Conservation (phyloP, 2,797 vertebrate genomes). For the Pseudocheirus occidentalis region DNA sequence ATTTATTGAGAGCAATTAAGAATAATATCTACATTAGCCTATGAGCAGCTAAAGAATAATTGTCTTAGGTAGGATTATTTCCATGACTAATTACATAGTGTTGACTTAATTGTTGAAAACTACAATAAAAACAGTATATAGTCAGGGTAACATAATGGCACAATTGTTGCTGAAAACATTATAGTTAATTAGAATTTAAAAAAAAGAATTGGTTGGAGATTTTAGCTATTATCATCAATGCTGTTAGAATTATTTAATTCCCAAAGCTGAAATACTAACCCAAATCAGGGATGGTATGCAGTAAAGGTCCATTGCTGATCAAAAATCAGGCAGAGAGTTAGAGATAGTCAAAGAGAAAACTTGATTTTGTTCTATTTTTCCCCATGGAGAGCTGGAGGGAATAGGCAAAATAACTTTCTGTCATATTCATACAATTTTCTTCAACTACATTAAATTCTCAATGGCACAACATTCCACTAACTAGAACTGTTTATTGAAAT, state of each 20-base stretch:
- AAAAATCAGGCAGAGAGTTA: not conserved
- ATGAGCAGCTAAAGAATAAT: conserved; percentile 59
- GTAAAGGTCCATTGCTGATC: conserved; percentile 12
- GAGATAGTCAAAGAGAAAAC: not conserved
- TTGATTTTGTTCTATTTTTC: not conserved
- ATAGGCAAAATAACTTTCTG: not conserved
- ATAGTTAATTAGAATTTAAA: not conserved
- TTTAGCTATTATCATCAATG: not conserved
- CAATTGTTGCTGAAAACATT: not conserved
- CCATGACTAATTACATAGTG: conserved; percentile 53
- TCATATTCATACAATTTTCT: not conserved
- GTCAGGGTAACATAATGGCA: conserved; percentile 21
- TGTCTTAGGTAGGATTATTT: conserved; percentile 65
- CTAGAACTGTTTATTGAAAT: not conserved
- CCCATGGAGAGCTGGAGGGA: not conserved
- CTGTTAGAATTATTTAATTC: conserved; percentile 16
- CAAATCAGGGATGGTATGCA: not conserved
- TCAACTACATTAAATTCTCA: not conserved
- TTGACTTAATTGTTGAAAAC: conserved; percentile 67
- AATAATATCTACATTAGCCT: conserved; percentile 52
- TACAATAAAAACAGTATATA: conserved; percentile 54
- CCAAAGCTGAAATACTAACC: not conserved
- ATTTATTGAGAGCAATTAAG: conserved; percentile 72
- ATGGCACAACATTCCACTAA: not conserved
- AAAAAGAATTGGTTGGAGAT: not conserved